These are phyloP conservation scores for Synergus laeviventris DNA, from an alignment of 2,888 invertebrate genomes.

Conservation along the genomic window DNA sequence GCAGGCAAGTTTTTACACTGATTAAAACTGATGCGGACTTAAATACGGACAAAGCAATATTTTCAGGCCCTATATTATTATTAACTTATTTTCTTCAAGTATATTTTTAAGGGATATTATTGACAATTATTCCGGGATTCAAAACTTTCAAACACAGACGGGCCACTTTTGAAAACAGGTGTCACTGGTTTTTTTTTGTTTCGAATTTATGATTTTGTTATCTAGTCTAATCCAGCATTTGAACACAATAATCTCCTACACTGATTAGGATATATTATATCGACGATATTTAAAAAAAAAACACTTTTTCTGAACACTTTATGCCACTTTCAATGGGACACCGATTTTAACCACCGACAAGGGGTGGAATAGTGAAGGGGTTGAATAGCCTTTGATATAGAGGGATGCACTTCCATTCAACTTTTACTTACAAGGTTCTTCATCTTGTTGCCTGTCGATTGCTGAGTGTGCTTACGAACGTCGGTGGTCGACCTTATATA, in stretches of 20 bases:
- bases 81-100: no score
- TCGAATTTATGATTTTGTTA: neutral
- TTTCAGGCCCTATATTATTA: no score
- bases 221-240: neutral
- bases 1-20: neutral
- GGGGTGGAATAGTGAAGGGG: neutral
- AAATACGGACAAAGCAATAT: no score
- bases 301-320: constrained; percentile 9
- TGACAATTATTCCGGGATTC: no score
- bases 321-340: neutral
- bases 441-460: constrained; percentile 71
- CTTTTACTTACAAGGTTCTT: constrained; percentile 73
- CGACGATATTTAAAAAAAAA: neutral
- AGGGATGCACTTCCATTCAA: constrained; percentile 52
- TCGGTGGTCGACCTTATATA: constrained; percentile 69
- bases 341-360: neutral
- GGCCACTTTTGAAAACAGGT: neutral
- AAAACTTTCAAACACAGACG: constrained; percentile 4
- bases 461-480: constrained; percentile 68
- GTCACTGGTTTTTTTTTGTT: no score
- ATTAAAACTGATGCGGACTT: neutral
- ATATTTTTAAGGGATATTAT: no score
- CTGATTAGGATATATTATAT: neutral
- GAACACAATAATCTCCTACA: neutral
- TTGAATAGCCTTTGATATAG: constrained; percentile 3